A percentile compares a stretch with the other conserved stretches of the same genome.
Conservation (phyloP, 2,797 vertebrate species). For the Remorina albescens region DNA sequence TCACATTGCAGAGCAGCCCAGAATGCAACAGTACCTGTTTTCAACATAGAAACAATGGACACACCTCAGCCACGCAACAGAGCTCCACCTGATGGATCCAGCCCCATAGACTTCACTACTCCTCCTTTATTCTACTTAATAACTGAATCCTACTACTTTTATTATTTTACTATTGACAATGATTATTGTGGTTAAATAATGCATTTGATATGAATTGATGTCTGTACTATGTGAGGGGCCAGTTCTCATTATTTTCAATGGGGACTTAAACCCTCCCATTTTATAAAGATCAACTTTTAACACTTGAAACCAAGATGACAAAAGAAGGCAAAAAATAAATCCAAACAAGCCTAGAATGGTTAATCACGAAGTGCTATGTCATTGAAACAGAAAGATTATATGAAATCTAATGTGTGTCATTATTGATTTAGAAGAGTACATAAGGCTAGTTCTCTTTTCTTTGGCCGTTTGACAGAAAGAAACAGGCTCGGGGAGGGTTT, state of each 20-base stretch:
- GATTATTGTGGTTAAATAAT: constrained; percentile 69
- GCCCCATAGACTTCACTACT: constrained; percentile 45
- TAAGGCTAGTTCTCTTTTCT: constrained; percentile 8
- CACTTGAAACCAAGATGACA: constrained; percentile 73
- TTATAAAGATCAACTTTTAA: constrained; percentile 67
- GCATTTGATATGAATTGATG: constrained; percentile 72
- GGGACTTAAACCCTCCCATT: constrained; percentile 81
- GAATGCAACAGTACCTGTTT: constrained; percentile 6
- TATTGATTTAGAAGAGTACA: constrained; percentile 29
- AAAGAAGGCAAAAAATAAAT: constrained; percentile 47
- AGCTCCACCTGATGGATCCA: constrained; percentile 23
- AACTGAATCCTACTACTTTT: constrained; percentile 71
- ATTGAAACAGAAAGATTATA: constrained; percentile 20
- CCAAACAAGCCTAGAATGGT: constrained; percentile 68
- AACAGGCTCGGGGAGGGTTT: constrained; percentile 15
- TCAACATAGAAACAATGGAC: constrained; percentile 25
- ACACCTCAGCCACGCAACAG: constrained; percentile 33
- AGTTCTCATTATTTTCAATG: constrained; percentile 99
- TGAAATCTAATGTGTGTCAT: constrained; percentile 35
- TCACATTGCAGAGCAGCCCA: constrained; percentile 23
- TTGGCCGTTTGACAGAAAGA: constrained; percentile 26
- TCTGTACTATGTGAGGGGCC: constrained; percentile 48
- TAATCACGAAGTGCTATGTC: constrained; percentile 82
- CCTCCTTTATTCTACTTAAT: constrained; percentile 68
- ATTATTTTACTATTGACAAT: constrained; percentile 59